Conservation (phyloP, 2,888 invertebrate species). For the Dendrolimus pini region DNA sequence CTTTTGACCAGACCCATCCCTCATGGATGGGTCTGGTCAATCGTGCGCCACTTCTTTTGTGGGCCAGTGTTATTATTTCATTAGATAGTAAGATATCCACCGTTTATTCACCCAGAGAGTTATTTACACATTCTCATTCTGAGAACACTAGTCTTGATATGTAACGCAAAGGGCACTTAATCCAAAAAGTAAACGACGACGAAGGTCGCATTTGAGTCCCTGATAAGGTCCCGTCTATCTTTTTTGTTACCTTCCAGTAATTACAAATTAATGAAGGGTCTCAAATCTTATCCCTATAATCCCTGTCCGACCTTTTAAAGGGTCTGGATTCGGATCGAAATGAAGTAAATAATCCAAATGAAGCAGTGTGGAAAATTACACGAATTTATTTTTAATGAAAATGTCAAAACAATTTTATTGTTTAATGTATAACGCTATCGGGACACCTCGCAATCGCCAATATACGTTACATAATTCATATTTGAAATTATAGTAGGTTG, state of each 20-base stretch:
- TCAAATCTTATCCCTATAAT: constrained; percentile 16
- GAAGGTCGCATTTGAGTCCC: not conserved
- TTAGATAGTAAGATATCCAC: too few species aligned
- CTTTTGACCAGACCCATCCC: too few species aligned
- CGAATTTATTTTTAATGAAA: constrained; percentile 22
- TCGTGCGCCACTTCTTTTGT: too few species aligned
- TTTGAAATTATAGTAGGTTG: not conserved
- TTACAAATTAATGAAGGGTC: constrained; percentile 13
- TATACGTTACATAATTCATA: not conserved
- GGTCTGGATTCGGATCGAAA: constrained; percentile 34
- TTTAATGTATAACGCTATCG: not conserved
- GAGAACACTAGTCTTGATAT: too few species aligned
- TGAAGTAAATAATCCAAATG: constrained; percentile 34
- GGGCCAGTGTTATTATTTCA: too few species aligned
- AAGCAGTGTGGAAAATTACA: constrained; percentile 31
- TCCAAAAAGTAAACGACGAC: not conserved
- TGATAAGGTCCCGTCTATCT: not conserved
- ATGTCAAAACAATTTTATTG: not conserved
- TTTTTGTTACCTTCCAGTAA: constrained; percentile 2
- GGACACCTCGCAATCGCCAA: not conserved
- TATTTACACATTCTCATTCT: too few species aligned
- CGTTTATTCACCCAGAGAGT: too few species aligned
- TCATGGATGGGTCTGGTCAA: too few species aligned
- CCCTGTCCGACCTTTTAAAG: constrained; percentile 30
- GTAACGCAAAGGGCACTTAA: not conserved